Conservation (phyloP, 2,113 vertebrate genomes). For the Garra rufa region DNA sequence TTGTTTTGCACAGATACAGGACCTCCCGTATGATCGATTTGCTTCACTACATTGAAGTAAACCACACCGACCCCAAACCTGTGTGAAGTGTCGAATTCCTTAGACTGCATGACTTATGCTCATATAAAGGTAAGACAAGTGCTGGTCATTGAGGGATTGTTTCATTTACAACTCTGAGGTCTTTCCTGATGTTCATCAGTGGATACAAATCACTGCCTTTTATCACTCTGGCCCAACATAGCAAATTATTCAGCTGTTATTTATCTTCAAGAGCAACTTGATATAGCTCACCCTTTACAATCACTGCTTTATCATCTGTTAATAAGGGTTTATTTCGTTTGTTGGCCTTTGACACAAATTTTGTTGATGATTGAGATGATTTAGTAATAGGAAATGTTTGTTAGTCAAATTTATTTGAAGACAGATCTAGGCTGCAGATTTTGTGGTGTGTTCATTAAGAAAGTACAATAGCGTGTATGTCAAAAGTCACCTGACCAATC, state of each 20-base stretch:
- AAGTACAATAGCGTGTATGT: too few relatives aligned
- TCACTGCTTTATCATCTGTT: constrained; percentile 4
- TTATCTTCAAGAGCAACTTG: constrained; percentile 62
- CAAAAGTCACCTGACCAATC: too few relatives aligned
- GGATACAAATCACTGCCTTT: constrained; percentile 52
- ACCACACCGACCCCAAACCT: constrained; percentile 15
- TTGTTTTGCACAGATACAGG: background rate
- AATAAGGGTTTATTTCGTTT: constrained; percentile 14
- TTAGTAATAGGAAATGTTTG: background rate
- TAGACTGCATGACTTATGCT: constrained; percentile 11
- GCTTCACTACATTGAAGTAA: background rate
- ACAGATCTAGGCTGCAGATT: background rate
- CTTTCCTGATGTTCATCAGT: constrained; percentile 55
- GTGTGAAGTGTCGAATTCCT: constrained; percentile 8
- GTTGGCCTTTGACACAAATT: background rate
- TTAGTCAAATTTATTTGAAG: background rate
- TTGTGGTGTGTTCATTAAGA: background rate
- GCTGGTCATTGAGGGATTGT: constrained; percentile 37
- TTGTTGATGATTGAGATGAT: background rate
- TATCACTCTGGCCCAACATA: constrained; percentile 68
- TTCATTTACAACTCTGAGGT: constrained; percentile 31
- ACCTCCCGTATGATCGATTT: background rate
- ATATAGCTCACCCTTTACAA: background rate
- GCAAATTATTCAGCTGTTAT: constrained; percentile 75
- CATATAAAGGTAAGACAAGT: constrained; percentile 37